phyloP scores from a whole-genome alignment of 2,888 invertebrate genomes.

The Eurytoma adleriae region DNA sequence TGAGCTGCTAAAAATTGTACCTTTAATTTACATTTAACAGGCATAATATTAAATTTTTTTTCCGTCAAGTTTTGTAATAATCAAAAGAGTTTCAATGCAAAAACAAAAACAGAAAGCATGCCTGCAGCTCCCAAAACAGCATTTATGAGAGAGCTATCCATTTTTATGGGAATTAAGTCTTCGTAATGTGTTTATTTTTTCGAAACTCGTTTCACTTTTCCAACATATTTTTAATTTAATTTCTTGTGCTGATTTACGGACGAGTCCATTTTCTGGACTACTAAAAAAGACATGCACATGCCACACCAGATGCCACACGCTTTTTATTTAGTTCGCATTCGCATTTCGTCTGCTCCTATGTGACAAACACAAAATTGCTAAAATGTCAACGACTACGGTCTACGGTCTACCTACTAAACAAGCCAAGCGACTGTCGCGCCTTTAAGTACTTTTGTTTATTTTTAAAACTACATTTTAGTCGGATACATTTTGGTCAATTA shows the following conservation, averaged over 20 bases:
- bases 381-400: constrained; percentile 44
- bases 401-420: constrained; percentile 16
- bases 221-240: constrained; percentile 7
- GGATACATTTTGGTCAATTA: background rate
- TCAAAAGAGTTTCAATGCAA: background rate
- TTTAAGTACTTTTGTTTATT: background rate
- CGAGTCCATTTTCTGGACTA: constrained; percentile 54
- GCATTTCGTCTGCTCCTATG: constrained; percentile 53
- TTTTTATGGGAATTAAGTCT: constrained; percentile 1
- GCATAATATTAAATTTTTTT: constrained; percentile 40
- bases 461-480: constrained; percentile 9
- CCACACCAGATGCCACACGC: constrained; percentile 4
- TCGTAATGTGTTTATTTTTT: background rate
- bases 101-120: constrained; percentile 1
- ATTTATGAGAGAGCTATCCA: constrained; percentile 21
- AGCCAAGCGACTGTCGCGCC: constrained; percentile 45
- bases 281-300: background rate
- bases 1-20: constrained; percentile 38
- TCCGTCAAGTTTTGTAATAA: background rate
- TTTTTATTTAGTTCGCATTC: constrained; percentile 50
- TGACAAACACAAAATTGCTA: constrained; percentile 41
- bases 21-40: constrained; percentile 47
- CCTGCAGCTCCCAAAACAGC: background rate
- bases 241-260: constrained; percentile 39
- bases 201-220: background rate